A percentile compares a stretch with the other conserved stretches of the same genome.
Evolutionary conservation across 2,888 invertebrate species (phyloP).

Genomic region (Acleris laterana): DNA sequence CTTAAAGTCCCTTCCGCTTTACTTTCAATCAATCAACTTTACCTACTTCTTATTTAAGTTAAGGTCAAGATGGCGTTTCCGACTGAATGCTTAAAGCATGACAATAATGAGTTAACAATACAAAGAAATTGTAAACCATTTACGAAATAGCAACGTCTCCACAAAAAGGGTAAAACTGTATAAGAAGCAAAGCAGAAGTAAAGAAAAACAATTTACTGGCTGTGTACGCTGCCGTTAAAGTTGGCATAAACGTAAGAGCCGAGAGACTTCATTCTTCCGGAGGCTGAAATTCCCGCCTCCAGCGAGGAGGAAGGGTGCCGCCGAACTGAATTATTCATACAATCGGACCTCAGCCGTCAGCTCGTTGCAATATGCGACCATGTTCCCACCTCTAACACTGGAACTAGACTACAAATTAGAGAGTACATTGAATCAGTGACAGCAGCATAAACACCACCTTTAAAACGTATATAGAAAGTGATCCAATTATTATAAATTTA

Average conservation of each 20-base stretch:
- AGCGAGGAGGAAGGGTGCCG: conserved; percentile 56
- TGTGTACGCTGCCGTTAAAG: conserved; percentile 36
- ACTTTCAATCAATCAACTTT: too few relatives aligned
- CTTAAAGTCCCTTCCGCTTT: too few relatives aligned
- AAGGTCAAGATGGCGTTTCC: too few relatives aligned
- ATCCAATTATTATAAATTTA: background rate
- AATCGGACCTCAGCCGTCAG: conserved; percentile 59
- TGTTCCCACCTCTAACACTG: conserved; percentile 50
- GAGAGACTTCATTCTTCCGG: conserved; percentile 42
- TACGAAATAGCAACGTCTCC: conserved; percentile 3
- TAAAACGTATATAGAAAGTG: background rate
- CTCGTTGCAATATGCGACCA: conserved; percentile 56
- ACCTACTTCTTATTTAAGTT: too few relatives aligned
- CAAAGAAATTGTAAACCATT: conserved; percentile 15
- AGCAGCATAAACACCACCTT: conserved; percentile 17
- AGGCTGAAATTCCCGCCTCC: conserved; percentile 28
- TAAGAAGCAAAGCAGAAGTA: conserved; percentile 21
- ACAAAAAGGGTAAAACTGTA: conserved; percentile 20
- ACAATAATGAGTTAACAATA: background rate
- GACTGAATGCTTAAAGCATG: too few relatives aligned
- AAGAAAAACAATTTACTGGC: conserved; percentile 35
- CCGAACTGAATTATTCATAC: conserved; percentile 72
- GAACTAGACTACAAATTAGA: conserved; percentile 46
- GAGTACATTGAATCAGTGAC: conserved; percentile 41
- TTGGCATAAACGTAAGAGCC: conserved; percentile 36